Evolutionary conservation across 1,140 invertebrate species (phyloP), one percentile per base, ranked within the genome.

Genomic region (Sitobion miscanthi): DNA sequence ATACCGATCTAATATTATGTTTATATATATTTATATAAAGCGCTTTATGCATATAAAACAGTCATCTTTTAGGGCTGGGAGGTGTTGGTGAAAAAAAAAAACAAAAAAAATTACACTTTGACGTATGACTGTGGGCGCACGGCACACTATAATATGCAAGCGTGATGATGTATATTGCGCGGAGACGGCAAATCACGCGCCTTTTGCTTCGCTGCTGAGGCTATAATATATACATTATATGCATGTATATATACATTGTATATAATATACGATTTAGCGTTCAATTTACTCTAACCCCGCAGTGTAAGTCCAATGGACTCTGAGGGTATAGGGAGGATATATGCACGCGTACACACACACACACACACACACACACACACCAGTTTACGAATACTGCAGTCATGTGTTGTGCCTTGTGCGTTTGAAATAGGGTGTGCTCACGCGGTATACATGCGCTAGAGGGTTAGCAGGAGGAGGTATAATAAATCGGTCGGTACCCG

Each of bases 201-300:
- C n/a, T 38, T 45, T 30, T 25, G 38, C 25, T 25, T 5, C 8
- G 85, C 4, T 23, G 62, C 30, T n/a, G 21, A 14, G n/a, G 62
- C 30, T 77, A 17, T 77, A 77, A 77, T 77, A 30, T 77, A 8
- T 14, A 77, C 11, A 25, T 25, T 77, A 77, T 42, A 5, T 83
- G 8, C 30, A 87, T 87, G 30, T 87, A 87, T 87, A 35, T 35
- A 87, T 23, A 45, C 23, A 45, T 69, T 69, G 11, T 69, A 23
- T 88, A 88, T 49, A 88, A 30, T 92, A 83, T 77, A 49, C 69
- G 69, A 83, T 92, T 92, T 92, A 92, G 91, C 82, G 91, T 93
- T 86, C 82, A 86, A 86, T 86, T 93, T 93, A 93, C 52, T 83
- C 30, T 38, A n/a, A 49, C 82, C 91, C 77, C 91, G n/a, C 17